Evolutionary conservation across 2,113 vertebrate genomes (phyloP), one percentile per base, ranked within the genome.

Genomic region (Rana temporaria): DNA sequence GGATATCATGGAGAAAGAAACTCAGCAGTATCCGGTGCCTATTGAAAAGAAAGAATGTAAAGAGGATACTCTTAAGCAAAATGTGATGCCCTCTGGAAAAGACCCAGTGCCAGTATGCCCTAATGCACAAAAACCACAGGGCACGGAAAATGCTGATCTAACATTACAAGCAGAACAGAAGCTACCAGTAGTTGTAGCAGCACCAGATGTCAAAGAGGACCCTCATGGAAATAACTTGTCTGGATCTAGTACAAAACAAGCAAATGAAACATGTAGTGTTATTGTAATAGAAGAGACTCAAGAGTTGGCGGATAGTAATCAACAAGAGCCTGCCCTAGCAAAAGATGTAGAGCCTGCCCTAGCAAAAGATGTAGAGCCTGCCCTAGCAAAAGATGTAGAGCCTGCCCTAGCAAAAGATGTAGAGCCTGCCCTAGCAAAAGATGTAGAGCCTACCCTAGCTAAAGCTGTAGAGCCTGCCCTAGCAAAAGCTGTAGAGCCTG

Each of bases 401-500:
- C 69, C 32, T 66, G 42, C 53, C 32, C 84, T 56, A 76, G 38
- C 26, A 53, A 67, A 2, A 48, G 87, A 85, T 62, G 0, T 72
- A n/a, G 6, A 69, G 4, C 69, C 32, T 66, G 42, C 53, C 32
- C 84, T 56, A 76, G 38, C 26, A 53, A 67, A 2, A 48, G 87
- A 85, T 62, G 0, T 72, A 59, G n/a, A n/a, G n/a, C n/a, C n/a
- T n/a, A n/a, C n/a, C n/a, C n/a, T n/a, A n/a, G n/a, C n/a, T n/a
- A n/a, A n/a, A n/a, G n/a, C n/a, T n/a, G n/a, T n/a, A n/a, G 6
- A 69, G 4, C 69, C 32, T 66, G 42, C 53, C 32, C 84, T 56
- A 76, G 38, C 26, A 53, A 67, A 2, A 48, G 87, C 85, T 62
- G 0, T 72, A 59, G n/a, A n/a, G n/a, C n/a, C n/a, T n/a, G n/a